A percentile compares a stretch with the other conserved stretches of the same genome.
phyloP scores from a whole-genome alignment of 2,888 invertebrate genomes.

The Entomobrya multifasciata region DNA sequence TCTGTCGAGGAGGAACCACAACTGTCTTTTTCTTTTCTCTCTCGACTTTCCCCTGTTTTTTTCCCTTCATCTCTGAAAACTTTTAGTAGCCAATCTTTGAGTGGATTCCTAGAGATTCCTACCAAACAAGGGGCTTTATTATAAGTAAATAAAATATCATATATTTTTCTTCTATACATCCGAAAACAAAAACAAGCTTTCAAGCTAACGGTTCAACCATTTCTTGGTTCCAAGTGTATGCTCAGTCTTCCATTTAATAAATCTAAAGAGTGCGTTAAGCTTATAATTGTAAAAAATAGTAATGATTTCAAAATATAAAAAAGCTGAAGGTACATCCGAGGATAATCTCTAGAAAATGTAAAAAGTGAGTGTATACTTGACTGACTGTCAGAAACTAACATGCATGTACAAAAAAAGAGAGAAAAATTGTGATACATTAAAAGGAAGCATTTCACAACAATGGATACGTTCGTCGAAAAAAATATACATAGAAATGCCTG shows the following conservation, averaged over 20 bases:
- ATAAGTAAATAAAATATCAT: neutral
- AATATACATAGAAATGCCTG: neutral
- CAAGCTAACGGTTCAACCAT: neutral
- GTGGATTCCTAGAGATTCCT: neutral
- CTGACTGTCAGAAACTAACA: slow-evolving; percentile 25
- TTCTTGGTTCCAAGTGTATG: neutral
- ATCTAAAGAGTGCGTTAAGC: too few species aligned
- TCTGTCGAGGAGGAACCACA: neutral
- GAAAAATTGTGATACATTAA: neutral
- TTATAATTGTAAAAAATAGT: too few species aligned
- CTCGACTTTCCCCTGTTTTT: neutral
- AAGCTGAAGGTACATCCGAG: neutral
- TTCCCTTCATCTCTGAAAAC: neutral
- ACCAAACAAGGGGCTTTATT: neutral
- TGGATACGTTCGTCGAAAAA: neutral
- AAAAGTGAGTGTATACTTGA: neutral
- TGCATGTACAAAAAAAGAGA: neutral
- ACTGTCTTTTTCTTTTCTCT: neutral
- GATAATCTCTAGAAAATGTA: neutral
- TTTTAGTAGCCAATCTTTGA: neutral
- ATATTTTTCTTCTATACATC: neutral
- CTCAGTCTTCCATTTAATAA: too few species aligned
- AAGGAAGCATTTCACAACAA: neutral
- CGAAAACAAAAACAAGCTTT: neutral
- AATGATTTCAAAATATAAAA: too few species aligned